Evolutionary conservation across 2,113 vertebrate genomes (phyloP).

Genomic region (Oncorhynchus mykiss): DNA sequence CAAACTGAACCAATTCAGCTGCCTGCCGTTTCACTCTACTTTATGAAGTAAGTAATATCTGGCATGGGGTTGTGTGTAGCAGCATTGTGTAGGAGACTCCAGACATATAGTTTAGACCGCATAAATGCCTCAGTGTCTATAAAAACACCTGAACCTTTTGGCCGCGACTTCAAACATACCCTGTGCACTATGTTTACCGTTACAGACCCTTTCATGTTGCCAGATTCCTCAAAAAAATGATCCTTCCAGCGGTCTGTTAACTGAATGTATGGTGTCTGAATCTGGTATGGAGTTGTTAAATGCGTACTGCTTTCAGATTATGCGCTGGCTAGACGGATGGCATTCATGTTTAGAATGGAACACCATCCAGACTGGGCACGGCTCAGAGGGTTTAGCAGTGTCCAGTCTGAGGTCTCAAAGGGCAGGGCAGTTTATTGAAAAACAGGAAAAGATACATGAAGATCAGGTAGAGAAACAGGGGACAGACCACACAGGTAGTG

Average conservation of each 20-base stretch:
- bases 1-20: constrained; percentile 48
- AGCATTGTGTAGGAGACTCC: constrained; percentile 52
- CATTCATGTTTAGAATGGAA: background rate
- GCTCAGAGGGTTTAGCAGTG: background rate
- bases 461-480: background rate
- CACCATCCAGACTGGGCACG: background rate
- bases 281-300: constrained; percentile 22
- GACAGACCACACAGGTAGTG: constrained; percentile 9
- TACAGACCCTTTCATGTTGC: constrained; percentile 52
- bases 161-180: constrained; percentile 66
- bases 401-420: background rate
- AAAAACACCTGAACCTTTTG: constrained; percentile 70
- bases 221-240: constrained; percentile 30
- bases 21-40: constrained; percentile 32
- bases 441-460: background rate
- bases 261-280: constrained; percentile 30
- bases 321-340: background rate
- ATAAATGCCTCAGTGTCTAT: constrained; percentile 62
- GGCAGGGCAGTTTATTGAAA: background rate
- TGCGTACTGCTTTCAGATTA: constrained; percentile 8
- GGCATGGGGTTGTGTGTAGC: constrained; percentile 45
- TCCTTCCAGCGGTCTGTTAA: constrained; percentile 36
- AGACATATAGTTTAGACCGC: constrained; percentile 63
- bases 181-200: constrained; percentile 43
- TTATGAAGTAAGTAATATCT: constrained; percentile 52